Conservation (phyloP, 2,797 vertebrate species). For the Pantherophis alleghaniensis region DNA sequence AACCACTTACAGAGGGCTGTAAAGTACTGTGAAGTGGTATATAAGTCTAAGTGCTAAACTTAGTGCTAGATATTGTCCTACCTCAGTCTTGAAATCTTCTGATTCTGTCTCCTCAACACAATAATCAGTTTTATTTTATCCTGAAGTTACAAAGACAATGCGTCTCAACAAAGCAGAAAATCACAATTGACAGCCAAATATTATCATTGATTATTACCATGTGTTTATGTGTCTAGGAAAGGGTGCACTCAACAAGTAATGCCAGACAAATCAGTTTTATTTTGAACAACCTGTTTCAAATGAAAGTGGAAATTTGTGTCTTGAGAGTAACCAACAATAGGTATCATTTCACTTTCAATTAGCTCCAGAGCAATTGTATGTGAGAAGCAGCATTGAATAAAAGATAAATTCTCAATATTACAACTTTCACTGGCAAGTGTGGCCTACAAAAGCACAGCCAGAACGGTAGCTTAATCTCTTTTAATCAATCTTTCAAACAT, state of each 20-base stretch:
- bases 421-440: slow-evolving; percentile 18
- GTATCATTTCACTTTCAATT: slow-evolving; percentile 36
- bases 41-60: too few relatives aligned
- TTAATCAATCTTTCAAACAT: slow-evolving; percentile 23
- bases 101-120: background rate
- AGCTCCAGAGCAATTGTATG: background rate
- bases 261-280: slow-evolving; percentile 11
- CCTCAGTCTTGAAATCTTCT: background rate
- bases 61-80: background rate
- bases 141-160: background rate
- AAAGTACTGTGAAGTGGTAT: too few relatives aligned
- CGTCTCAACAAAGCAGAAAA: background rate
- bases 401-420: slow-evolving; percentile 30
- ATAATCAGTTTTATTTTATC: background rate
- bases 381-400: slow-evolving; percentile 15
- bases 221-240: background rate
- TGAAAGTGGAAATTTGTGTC: slow-evolving; percentile 19
- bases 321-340: slow-evolving; percentile 26
- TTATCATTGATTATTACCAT: background rate
- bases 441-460: slow-evolving; percentile 7
- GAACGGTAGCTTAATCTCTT: slow-evolving; percentile 30
- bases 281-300: background rate
- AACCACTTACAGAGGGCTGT: too few relatives aligned
- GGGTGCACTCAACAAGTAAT: background rate
- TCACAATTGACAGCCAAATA: background rate